A percentile compares a stretch with the other conserved stretches of the same genome.
These are phyloP conservation scores for Pecten maximus DNA, from an alignment of 2,888 invertebrate species.

Conservation along the genomic window DNA sequence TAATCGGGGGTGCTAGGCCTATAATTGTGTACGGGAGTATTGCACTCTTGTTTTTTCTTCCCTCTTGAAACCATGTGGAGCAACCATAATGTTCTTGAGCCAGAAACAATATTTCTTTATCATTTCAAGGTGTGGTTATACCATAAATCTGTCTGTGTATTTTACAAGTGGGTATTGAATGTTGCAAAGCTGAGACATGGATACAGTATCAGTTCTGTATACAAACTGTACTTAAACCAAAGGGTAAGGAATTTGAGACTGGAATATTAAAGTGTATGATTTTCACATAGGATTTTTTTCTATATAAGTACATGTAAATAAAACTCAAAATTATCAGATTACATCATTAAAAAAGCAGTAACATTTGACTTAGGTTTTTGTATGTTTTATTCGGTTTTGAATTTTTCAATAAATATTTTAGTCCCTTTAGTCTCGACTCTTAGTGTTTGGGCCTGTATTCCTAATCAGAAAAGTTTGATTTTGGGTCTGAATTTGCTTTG, in stretches of 20 bases:
- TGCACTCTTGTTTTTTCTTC: not conserved
- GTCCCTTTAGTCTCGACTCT: too few relatives aligned
- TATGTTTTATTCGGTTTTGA: too few relatives aligned
- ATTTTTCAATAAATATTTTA: too few relatives aligned
- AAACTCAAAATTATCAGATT: not conserved
- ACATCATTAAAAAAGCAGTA: not conserved
- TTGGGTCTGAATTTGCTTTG: too few relatives aligned
- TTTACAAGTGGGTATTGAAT: constrained; percentile 3
- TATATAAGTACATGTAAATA: not conserved
- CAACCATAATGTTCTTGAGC: not conserved
- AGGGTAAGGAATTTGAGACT: not conserved
- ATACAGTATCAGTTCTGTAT: not conserved
- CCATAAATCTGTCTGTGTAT: not conserved
- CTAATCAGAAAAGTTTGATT: too few relatives aligned
- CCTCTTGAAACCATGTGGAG: constrained; percentile 26
- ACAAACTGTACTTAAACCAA: not conserved
- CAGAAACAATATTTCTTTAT: not conserved
- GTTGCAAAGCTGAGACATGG: not conserved
- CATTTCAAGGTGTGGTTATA: constrained; percentile 3
- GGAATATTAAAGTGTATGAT: not conserved
- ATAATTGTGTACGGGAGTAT: not conserved
- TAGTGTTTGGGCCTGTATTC: too few relatives aligned
- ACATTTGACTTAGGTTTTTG: not conserved
- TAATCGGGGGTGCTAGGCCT: not conserved
- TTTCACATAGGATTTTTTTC: not conserved